Conservation (phyloP, 1,140 invertebrate species). For the Charaxes varanes region DNA sequence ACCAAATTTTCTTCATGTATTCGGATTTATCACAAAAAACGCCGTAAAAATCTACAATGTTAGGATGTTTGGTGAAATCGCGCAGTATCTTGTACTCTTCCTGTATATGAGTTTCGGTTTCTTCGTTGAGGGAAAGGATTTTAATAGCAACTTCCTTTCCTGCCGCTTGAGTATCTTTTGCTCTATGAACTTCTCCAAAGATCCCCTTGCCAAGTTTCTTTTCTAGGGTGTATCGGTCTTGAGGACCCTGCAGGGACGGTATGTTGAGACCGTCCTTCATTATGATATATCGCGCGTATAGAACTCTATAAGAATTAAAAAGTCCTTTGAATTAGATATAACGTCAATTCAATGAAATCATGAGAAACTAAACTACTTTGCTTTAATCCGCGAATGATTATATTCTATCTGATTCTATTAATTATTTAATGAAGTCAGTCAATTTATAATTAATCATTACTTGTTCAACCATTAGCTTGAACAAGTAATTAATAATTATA, state of each 20-base stretch:
- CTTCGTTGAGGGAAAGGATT: conserved; percentile 82
- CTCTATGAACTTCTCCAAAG: conserved; percentile 84
- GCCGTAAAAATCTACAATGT: conserved; percentile 90
- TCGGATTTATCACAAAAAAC: conserved; percentile 82
- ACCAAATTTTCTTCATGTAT: conserved; percentile 87
- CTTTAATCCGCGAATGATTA: no score
- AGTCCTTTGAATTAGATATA: no score
- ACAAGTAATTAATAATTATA: no score
- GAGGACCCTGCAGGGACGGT: conserved; percentile 79
- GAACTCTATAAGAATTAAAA: background rate
- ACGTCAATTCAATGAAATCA: no score
- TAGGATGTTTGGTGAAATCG: conserved; percentile 84
- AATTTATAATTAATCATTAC: no score
- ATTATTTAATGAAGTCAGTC: no score
- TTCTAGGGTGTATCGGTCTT: conserved; percentile 79
- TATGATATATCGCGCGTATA: conserved; percentile 2
- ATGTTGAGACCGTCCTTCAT: conserved; percentile 68
- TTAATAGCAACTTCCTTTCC: conserved; percentile 87
- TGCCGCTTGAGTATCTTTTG: conserved; percentile 82
- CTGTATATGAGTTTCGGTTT: conserved; percentile 81
- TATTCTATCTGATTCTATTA: no score
- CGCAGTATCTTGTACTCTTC: conserved; percentile 90
- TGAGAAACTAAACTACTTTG: no score
- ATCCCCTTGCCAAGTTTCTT: conserved; percentile 83
- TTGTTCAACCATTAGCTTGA: no score